phyloP scores from a whole-genome alignment of 23 tunicate species.

The Trididemnum clinides region DNA sequence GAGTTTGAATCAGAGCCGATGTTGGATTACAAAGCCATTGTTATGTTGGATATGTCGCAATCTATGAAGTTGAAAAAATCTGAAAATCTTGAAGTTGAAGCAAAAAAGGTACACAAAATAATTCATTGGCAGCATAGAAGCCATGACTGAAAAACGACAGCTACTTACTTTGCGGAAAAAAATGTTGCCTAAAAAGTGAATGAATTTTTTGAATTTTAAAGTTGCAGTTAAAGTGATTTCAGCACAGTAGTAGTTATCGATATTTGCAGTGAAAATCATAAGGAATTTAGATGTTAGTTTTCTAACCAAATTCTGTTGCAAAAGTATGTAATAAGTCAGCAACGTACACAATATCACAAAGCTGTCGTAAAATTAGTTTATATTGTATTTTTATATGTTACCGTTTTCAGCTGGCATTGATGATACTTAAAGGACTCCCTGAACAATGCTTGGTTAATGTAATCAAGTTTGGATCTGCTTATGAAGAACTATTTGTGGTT shows the following conservation, averaged over 20 bases:
- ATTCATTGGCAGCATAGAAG: neutral
- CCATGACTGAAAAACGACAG: neutral
- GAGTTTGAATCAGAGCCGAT: slow-evolving; percentile 65
- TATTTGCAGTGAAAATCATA: too few species aligned
- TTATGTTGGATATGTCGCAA: slow-evolving; percentile 71
- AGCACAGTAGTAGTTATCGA: too few species aligned
- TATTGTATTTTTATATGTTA: too few species aligned
- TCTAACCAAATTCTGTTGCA: too few species aligned
- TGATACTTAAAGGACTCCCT: slow-evolving; percentile 50
- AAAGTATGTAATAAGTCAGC: too few species aligned
- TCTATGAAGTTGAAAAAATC: slow-evolving; percentile 35
- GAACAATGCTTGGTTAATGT: slow-evolving; percentile 42
- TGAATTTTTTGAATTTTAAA: too few species aligned
- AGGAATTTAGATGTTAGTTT: too few species aligned
- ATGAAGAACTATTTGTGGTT: slow-evolving; percentile 49
- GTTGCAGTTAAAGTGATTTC: too few species aligned
- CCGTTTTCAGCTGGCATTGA: slow-evolving; percentile 40
- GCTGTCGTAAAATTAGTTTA: too few species aligned
- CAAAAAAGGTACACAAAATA: slow-evolving; percentile 34
- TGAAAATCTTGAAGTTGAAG: neutral
- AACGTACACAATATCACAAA: too few species aligned
- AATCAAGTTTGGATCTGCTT: slow-evolving; percentile 56
- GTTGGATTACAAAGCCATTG: slow-evolving; percentile 42
- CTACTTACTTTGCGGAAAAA: neutral
- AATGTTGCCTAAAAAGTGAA: too few species aligned